Percentiles rank a stretch among this genome's conserved stretches.
These are phyloP conservation scores for Oscheius sp. DNA, from an alignment of 1,140 invertebrate species.

Conservation along the genomic window DNA sequence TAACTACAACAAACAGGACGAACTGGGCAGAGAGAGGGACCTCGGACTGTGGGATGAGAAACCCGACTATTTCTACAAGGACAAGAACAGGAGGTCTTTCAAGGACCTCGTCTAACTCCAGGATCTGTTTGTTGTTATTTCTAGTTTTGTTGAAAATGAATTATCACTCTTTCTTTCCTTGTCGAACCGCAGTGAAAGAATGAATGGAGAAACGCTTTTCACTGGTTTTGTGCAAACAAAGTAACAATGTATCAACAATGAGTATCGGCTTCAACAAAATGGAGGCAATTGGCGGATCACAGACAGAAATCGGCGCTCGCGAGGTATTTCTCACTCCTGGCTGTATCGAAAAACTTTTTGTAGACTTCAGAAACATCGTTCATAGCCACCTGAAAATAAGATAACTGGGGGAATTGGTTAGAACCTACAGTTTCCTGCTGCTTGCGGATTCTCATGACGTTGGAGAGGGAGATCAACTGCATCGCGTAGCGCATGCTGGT, in stretches of 20 bases:
- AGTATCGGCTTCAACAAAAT: neutral
- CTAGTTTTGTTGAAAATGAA: neutral
- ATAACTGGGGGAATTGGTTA: neutral
- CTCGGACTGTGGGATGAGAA: constrained; percentile 58
- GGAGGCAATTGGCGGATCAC: neutral
- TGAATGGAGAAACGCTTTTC: neutral
- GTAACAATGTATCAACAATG: constrained; percentile 14
- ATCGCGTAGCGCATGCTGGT: constrained; percentile 86
- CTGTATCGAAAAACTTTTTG: constrained; percentile 27
- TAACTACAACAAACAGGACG: constrained; percentile 59
- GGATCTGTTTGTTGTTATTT: neutral
- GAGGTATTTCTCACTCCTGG: constrained; percentile 14
- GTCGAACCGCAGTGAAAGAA: neutral
- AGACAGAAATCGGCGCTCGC: neutral
- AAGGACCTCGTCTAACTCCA: constrained; percentile 54
- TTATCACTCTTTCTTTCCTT: constrained; percentile 4
- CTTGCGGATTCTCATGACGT: constrained; percentile 77
- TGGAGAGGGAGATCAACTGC: constrained; percentile 92
- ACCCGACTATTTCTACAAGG: constrained; percentile 59
- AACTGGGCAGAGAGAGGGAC: constrained; percentile 48
- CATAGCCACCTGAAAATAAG: neutral
- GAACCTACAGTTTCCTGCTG: constrained; percentile 74
- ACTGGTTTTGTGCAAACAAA: no score
- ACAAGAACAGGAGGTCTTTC: constrained; percentile 54
- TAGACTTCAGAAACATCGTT: constrained; percentile 26